phyloP scores from a whole-genome alignment of 2,113 vertebrate species.

The Bagarius yarrelli region DNA sequence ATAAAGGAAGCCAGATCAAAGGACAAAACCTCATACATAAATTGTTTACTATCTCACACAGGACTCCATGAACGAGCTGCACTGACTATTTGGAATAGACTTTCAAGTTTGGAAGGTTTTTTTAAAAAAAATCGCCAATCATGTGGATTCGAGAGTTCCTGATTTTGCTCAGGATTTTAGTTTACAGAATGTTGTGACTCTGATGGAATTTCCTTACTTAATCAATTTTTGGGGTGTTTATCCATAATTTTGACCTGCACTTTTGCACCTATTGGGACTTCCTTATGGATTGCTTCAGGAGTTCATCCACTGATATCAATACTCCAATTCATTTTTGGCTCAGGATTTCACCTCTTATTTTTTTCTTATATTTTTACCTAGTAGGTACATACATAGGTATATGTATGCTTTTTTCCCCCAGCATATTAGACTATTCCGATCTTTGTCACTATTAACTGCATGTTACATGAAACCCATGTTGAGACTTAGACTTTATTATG shows the following conservation, averaged over 20 bases:
- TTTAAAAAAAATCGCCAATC: neutral
- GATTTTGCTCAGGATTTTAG: conserved; percentile 8
- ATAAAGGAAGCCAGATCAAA: neutral
- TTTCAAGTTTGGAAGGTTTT: conserved; percentile 1
- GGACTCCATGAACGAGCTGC: neutral
- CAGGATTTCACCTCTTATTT: neutral
- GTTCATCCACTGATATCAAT: neutral
- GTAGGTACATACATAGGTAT: too few species aligned
- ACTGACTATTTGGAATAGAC: neutral
- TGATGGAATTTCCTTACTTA: neutral
- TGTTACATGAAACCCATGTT: neutral
- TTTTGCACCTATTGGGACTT: neutral
- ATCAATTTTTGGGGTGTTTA: neutral
- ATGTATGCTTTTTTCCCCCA: too few species aligned
- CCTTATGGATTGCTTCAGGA: neutral
- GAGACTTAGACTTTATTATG: neutral
- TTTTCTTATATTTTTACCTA: too few species aligned
- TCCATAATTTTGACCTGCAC: neutral
- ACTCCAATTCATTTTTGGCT: neutral
- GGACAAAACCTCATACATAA: neutral
- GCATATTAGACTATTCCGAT: too few species aligned
- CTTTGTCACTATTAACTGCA: too few species aligned
- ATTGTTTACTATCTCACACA: neutral
- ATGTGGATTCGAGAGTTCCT: neutral
- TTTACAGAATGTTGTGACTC: neutral